phyloP scores from a whole-genome alignment of 2,888 invertebrate genomes.

The Trissoscelio sp. region DNA sequence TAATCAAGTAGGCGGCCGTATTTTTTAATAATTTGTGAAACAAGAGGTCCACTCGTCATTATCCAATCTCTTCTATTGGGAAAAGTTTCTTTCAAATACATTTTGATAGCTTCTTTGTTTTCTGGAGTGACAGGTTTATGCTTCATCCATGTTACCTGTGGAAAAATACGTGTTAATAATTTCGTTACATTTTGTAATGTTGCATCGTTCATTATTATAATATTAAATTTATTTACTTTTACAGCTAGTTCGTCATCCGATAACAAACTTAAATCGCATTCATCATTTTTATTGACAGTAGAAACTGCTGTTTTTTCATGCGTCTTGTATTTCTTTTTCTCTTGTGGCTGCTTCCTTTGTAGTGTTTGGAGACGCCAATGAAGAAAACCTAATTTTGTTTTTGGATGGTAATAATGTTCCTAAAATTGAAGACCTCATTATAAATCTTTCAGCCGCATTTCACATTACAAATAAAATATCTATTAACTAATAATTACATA shows the following conservation, averaged over 20 bases:
- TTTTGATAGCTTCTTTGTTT: not conserved
- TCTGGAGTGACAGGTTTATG: not conserved
- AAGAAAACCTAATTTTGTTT: constrained; percentile 1
- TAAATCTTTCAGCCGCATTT: not conserved
- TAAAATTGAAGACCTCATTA: not conserved
- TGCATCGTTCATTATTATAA: too few relatives aligned
- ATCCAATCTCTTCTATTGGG: not conserved
- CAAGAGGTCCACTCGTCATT: not conserved
- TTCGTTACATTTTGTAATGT: too few relatives aligned
- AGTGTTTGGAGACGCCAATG: not conserved
- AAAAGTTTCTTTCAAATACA: not conserved
- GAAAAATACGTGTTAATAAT: too few relatives aligned
- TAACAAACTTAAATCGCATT: too few relatives aligned
- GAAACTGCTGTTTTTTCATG: not conserved
- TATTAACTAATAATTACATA: not conserved
- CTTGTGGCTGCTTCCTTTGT: not conserved
- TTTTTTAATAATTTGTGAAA: not conserved
- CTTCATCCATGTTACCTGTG: not conserved
- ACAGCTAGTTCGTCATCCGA: not conserved
- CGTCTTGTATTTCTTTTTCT: not conserved
- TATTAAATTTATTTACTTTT: not conserved
- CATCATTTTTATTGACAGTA: not conserved
- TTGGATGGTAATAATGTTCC: not conserved
- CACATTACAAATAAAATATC: not conserved
- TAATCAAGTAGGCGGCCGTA: not conserved